Evolutionary conservation across 2,888 invertebrate species (phyloP), one percentile per base, ranked within the genome.

Genomic region (Erebia epiphron): DNA sequence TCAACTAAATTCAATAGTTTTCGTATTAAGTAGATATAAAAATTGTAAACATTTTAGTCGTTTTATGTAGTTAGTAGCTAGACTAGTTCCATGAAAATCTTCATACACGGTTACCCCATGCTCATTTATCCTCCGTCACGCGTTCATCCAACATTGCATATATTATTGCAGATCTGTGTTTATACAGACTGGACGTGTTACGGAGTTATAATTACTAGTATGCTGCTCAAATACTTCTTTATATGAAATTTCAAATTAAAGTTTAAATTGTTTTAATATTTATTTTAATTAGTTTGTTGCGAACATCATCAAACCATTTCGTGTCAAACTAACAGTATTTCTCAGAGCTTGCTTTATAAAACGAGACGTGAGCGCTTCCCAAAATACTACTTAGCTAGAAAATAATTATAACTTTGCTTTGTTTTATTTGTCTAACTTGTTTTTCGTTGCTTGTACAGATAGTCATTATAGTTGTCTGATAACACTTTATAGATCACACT

Each of bases 81-180:
- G 46, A 62, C 46, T 8, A 65, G 3, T 56, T 43, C 26, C 16
- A 26, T 3, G 56, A 56, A 57, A 56, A 0, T 0, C 10, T 14
- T 18, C 10, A 64, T 41, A 16, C 61, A 35, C 57, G 35, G 71
- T 49, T n/a, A 57, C n/a, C 49, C 2, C 16, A 72, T 21, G 21
- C 69, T 67, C 56, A 63, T 62, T 72, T 72, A 72, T 71, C 71
- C 64, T 68, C 41, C 65, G 65, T 68, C 71, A 71, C 68, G 71
- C 64, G 68, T 66, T 56, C 71, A 68, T 67, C 70, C 62, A 67
- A 62, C 62, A 63, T 67, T 54, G 71, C 65, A 71, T 71, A 68
- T 62, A 71, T 68, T 68, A 68, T 54, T 65, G 65, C 65, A 71
- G 69, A 58, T 58, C 68, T 68, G 52, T 68, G 64, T 65, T 60